Evolutionary conservation across 2,797 vertebrate species (phyloP).

Genomic region (Pseudotriccus pelzelni): DNA sequence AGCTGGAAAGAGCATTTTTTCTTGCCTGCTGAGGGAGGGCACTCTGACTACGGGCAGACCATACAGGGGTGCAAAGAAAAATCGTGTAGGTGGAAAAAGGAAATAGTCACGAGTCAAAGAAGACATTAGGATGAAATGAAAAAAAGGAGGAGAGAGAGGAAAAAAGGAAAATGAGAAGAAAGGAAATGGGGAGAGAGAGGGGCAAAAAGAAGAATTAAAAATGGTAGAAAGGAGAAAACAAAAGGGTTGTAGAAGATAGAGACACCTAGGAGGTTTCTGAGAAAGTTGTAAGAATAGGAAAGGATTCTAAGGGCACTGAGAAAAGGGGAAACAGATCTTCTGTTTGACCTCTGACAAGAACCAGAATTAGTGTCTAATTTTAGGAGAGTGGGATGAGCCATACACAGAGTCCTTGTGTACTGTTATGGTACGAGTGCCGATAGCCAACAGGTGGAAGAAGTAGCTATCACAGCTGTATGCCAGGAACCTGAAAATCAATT

Average conservation of each 20-base stretch:
- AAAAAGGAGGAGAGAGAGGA: background rate
- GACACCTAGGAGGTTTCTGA: background rate
- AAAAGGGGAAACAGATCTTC: background rate
- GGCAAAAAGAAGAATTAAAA: background rate
- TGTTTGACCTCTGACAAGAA: background rate
- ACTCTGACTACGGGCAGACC: background rate
- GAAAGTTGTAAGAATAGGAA: background rate
- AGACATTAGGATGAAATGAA: background rate
- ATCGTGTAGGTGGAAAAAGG: fast-evolving
- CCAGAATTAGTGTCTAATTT: background rate
- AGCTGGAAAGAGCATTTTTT: background rate
- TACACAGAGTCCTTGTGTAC: background rate
- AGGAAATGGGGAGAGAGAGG: fast-evolving
- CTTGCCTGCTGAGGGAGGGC: background rate
- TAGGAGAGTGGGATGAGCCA: background rate
- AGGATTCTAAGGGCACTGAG: background rate
- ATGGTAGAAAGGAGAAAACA: background rate
- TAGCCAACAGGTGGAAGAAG: background rate
- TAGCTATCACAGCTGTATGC: background rate
- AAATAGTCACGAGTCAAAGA: background rate
- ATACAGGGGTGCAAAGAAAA: background rate
- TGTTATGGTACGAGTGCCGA: background rate
- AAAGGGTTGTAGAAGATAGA: background rate
- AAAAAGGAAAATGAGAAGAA: background rate
- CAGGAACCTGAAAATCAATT: background rate